Conservation (phyloP, 2,113 vertebrate genomes). For the Bungarus multicinctus region DNA sequence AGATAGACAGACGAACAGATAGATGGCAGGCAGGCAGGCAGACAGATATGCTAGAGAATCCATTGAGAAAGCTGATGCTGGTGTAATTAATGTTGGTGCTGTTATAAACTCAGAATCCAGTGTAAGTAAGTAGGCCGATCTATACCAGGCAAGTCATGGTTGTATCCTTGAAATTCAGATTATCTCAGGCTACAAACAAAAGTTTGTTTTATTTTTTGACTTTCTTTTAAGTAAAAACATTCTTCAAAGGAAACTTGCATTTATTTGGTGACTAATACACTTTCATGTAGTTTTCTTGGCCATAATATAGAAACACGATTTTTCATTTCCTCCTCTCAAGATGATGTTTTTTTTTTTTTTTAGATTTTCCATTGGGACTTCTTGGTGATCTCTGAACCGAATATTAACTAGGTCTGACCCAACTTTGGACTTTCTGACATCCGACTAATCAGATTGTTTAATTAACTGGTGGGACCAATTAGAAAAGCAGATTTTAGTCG, state of each 20-base stretch:
- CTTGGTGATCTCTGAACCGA: background rate
- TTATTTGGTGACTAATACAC: background rate
- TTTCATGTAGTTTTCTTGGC: background rate
- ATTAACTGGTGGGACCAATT: too few relatives aligned
- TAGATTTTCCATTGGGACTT: background rate
- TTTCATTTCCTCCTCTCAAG: background rate
- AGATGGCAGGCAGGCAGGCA: background rate
- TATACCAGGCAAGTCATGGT: too few relatives aligned
- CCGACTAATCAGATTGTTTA: background rate
- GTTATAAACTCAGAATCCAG: background rate
- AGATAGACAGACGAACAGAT: accelerated
- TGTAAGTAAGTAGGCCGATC: background rate
- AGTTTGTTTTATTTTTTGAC: background rate
- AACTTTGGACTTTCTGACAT: background rate
- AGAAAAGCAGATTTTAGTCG: too few relatives aligned
- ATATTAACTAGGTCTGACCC: background rate
- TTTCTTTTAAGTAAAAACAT: background rate
- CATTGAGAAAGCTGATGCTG: background rate
- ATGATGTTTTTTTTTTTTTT: background rate
- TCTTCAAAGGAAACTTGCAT: background rate
- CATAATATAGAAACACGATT: background rate
- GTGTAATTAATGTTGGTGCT: background rate
- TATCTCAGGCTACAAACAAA: background rate
- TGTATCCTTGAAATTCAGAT: background rate
- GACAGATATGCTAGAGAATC: background rate